Evolutionary conservation across 2,888 invertebrate species (phyloP).

Genomic region (Drosophila birchii): DNA sequence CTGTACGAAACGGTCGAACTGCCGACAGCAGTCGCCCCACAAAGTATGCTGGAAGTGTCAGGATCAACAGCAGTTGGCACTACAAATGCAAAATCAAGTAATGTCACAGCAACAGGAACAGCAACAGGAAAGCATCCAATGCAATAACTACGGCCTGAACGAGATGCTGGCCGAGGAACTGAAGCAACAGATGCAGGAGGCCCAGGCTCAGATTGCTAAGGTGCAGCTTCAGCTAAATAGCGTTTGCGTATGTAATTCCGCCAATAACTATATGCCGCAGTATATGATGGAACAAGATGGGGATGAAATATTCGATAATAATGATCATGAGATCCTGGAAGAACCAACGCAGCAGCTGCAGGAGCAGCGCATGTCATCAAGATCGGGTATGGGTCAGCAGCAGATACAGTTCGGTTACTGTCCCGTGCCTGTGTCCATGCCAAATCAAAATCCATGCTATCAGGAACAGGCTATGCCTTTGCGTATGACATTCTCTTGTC

Average conservation of each 20-base stretch:
- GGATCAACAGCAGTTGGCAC: conserved; percentile 3
- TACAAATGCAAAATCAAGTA: neutral
- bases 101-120: neutral
- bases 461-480: conserved; percentile 4
- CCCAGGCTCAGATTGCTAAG: conserved; percentile 63
- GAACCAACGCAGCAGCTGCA: neutral
- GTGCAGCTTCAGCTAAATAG: conserved; percentile 53
- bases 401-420: conserved; percentile 17
- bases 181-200: conserved; percentile 57
- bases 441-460: neutral
- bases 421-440: conserved; percentile 4
- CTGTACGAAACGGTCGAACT: conserved; percentile 2
- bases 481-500: neutral
- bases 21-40: neutral
- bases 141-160: conserved; percentile 40
- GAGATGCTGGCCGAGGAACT: conserved; percentile 63
- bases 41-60: conserved; percentile 11
- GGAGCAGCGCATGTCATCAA: neutral
- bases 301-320: neutral
- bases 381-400: neutral
- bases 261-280: neutral
- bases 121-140: neutral
- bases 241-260: conserved; percentile 18
- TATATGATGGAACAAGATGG: neutral
- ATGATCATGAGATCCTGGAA: neutral